These are phyloP conservation scores for Catostomus latipinnis DNA, from an alignment of 2,797 vertebrate species.

Conservation along the genomic window DNA sequence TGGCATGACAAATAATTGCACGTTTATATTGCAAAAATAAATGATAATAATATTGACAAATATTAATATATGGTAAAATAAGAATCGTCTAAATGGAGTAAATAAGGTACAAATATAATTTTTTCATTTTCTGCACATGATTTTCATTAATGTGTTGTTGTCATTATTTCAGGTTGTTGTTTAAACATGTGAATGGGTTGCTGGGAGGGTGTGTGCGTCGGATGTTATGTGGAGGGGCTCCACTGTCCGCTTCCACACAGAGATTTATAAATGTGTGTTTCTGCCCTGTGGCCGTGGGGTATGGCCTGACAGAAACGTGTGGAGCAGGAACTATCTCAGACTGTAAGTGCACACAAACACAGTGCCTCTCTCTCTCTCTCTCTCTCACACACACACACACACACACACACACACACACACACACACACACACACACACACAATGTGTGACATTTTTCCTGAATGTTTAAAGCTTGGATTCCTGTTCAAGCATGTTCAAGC, in stretches of 20 bases:
- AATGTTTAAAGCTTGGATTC: not conserved
- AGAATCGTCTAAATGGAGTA: no score
- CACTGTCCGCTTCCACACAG: slow-evolving; percentile 84
- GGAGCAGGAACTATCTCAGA: slow-evolving; percentile 88
- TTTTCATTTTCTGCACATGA: not conserved
- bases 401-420: not conserved
- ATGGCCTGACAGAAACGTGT: slow-evolving; percentile 87
- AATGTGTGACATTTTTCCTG: slow-evolving; percentile 17
- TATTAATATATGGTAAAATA: not conserved
- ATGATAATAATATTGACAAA: not conserved
- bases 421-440: not conserved
- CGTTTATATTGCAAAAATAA: not conserved
- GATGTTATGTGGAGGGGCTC: slow-evolving; percentile 88
- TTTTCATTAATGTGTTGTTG: not conserved
- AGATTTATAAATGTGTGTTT: slow-evolving; percentile 90
- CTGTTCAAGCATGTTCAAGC: slow-evolving; percentile 20
- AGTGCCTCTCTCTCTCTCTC: no score
- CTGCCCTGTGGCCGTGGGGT: slow-evolving; percentile 85
- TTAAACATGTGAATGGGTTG: slow-evolving; percentile 84
- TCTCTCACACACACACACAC: not conserved
- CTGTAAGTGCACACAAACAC: slow-evolving; percentile 68
- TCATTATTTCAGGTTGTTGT: slow-evolving; percentile 74
- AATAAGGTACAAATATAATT: no score
- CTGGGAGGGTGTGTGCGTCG: slow-evolving; percentile 84
- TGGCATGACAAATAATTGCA: not conserved